These are phyloP conservation scores for Esox masquinongy DNA, from an alignment of 2,797 vertebrate species.

Conservation along the genomic window DNA sequence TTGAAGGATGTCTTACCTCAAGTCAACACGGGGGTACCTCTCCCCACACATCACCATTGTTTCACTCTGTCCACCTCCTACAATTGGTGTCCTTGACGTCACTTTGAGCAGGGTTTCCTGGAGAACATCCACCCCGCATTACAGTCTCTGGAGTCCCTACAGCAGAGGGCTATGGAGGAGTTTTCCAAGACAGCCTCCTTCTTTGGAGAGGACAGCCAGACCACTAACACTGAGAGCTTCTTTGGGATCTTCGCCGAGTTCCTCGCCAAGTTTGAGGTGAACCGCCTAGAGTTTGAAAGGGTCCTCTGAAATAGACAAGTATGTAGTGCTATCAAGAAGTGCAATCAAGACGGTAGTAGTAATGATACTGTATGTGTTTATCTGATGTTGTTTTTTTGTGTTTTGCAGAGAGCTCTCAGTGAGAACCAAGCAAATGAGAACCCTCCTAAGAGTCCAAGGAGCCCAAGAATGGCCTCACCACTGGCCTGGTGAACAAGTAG, in stretches of 20 bases:
- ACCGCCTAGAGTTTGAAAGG: slow-evolving; percentile 27
- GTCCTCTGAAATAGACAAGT: slow-evolving; percentile 2
- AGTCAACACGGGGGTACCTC: background rate
- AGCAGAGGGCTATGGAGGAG: slow-evolving; percentile 90
- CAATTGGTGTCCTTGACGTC: slow-evolving; percentile 61
- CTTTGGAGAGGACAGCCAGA: slow-evolving; percentile 91
- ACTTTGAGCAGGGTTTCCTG: slow-evolving; percentile 83
- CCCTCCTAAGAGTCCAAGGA: slow-evolving; percentile 75
- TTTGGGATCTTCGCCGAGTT: slow-evolving; percentile 97
- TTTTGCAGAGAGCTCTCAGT: slow-evolving; percentile 85
- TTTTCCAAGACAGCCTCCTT: slow-evolving; percentile 88
- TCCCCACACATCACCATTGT: background rate
- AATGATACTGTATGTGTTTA: background rate
- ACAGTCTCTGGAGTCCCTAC: slow-evolving; percentile 88
- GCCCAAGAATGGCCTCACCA: slow-evolving; percentile 84
- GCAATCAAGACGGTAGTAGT: background rate
- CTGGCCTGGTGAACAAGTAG: slow-evolving; percentile 85
- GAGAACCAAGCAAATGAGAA: slow-evolving; percentile 84
- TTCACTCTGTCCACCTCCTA: too few relatives aligned
- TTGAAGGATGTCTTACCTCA: background rate
- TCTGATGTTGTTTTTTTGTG: slow-evolving; percentile 10
- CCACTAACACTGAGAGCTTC: slow-evolving; percentile 89
- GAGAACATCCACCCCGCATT: slow-evolving; percentile 90
- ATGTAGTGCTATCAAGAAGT: background rate
- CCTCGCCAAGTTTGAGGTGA: slow-evolving; percentile 94